phyloP scores from a whole-genome alignment of 1,140 invertebrate genomes.

The Anoplolepis gracilipes region DNA sequence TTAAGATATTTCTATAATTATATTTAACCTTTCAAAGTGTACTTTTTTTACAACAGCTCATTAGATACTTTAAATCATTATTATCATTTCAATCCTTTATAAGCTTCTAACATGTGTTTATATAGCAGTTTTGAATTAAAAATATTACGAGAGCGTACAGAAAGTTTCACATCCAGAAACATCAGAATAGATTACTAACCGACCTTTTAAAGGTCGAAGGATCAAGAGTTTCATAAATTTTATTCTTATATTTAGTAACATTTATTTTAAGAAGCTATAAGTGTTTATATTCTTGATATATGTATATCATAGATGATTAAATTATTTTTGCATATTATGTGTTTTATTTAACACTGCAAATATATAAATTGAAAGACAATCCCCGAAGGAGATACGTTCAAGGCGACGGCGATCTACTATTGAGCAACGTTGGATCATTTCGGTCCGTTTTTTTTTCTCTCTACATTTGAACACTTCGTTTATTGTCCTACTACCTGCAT shows the following conservation, averaged over 20 bases:
- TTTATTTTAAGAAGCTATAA: background rate
- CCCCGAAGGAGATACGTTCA: slow-evolving; percentile 31
- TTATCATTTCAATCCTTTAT: background rate
- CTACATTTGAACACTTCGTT: slow-evolving; percentile 78
- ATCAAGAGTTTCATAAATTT: background rate
- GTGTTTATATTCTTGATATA: background rate
- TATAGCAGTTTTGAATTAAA: background rate
- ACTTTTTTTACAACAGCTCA: background rate
- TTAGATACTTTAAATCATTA: background rate
- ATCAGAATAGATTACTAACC: background rate
- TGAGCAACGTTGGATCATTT: slow-evolving; percentile 60
- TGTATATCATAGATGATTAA: background rate
- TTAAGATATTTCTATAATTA: slow-evolving; percentile 9
- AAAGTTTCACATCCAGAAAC: background rate
- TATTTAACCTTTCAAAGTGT: slow-evolving; percentile 13
- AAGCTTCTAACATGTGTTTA: too few relatives aligned
- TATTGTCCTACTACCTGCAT: slow-evolving; percentile 79
- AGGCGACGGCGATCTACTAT: slow-evolving; percentile 37
- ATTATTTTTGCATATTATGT: background rate
- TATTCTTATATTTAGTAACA: background rate
- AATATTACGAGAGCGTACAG: background rate
- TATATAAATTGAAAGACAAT: slow-evolving; percentile 22
- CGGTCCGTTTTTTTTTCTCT: slow-evolving; percentile 41
- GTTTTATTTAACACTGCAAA: background rate
- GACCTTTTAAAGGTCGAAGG: background rate